phyloP scores from a whole-genome alignment of 2,113 vertebrate genomes.

The Pimephales promelas region DNA sequence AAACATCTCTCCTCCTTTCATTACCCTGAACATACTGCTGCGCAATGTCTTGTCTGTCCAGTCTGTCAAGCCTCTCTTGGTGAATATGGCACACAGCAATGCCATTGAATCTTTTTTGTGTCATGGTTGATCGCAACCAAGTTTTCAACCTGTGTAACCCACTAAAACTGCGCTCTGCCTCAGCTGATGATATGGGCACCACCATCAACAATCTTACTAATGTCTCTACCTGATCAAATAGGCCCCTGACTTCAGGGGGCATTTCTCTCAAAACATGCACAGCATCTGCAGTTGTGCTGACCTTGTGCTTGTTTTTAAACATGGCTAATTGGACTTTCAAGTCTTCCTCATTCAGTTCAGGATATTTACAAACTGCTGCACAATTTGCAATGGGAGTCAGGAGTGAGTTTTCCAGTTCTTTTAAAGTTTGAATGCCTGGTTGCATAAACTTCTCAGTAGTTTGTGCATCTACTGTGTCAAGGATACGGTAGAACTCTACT shows the following conservation, averaged over 20 bases:
- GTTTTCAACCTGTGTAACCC: background rate
- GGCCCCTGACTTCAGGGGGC: constrained; percentile 33
- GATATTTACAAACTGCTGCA: background rate
- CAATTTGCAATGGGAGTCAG: background rate
- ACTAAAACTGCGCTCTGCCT: background rate
- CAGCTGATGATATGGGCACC: constrained; percentile 23
- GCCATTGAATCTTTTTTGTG: constrained; percentile 4
- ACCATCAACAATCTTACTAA: constrained; percentile 39
- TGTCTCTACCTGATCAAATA: constrained; percentile 35
- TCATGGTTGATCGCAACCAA: background rate
- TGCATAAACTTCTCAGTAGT: background rate
- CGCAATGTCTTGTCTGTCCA: constrained; percentile 18
- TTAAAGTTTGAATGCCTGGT: background rate
- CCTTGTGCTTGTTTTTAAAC: constrained; percentile 39
- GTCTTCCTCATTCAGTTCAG: background rate
- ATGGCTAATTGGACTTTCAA: constrained; percentile 21
- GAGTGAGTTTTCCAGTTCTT: background rate
- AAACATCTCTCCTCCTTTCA: constrained; percentile 28
- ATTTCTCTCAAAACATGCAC: constrained; percentile 43
- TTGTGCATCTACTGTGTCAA: background rate
- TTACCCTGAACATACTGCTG: constrained; percentile 24
- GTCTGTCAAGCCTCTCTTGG: constrained; percentile 28
- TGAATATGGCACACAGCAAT: constrained; percentile 32
- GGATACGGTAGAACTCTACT: background rate
- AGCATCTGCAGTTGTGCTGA: constrained; percentile 44